Conservation (phyloP, 2,113 vertebrate genomes). For the Sturnus vulgaris region DNA sequence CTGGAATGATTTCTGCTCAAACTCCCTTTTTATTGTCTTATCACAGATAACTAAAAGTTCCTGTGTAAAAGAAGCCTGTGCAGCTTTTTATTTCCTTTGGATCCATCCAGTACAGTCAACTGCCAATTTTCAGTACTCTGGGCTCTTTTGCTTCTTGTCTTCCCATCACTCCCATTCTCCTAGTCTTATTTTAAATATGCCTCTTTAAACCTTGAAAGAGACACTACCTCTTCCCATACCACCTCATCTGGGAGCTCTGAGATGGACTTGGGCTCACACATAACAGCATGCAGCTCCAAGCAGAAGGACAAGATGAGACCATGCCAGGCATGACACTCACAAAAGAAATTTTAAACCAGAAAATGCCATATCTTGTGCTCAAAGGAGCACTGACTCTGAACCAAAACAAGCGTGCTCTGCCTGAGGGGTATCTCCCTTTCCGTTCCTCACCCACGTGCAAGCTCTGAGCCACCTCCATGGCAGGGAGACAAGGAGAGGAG, state of each 20-base stretch:
- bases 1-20: neutral
- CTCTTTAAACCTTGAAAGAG: neutral
- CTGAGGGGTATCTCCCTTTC: neutral
- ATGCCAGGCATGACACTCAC: neutral
- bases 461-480: neutral
- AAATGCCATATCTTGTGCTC: neutral
- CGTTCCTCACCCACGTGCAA: fast-evolving
- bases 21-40: neutral
- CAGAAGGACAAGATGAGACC: neutral
- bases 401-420: neutral
- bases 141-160: neutral
- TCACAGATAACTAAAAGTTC: neutral
- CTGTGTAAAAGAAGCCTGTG: neutral
- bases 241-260: neutral
- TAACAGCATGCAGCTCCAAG: neutral
- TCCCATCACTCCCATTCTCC: neutral
- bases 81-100: neutral
- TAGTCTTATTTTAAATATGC: neutral
- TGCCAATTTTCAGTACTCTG: neutral
- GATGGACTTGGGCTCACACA: neutral
- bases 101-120: neutral
- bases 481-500: neutral
- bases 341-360: neutral
- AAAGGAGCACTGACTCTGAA: neutral
- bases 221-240: neutral